phyloP scores from a whole-genome alignment of 2,888 invertebrate genomes.

The Calameuta idolon region DNA sequence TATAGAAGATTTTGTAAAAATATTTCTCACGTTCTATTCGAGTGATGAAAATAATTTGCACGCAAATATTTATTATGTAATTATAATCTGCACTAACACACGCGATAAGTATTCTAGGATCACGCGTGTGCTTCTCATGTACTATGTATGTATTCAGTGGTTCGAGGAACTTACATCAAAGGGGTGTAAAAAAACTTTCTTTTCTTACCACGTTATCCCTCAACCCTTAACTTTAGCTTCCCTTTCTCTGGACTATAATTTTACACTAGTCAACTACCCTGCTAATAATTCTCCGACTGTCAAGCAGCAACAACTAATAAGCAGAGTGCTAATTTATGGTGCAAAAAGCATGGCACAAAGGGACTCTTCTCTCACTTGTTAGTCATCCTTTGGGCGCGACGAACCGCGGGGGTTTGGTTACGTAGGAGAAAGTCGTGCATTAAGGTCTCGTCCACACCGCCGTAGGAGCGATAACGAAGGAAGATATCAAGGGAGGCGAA shows the following conservation, averaged over 20 bases:
- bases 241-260: background rate
- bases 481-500: background rate
- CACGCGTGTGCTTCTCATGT: too few relatives aligned
- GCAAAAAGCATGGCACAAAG: constrained; percentile 37
- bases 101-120: too few relatives aligned
- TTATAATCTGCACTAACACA: too few relatives aligned
- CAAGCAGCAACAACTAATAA: constrained; percentile 41
- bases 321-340: constrained; percentile 46
- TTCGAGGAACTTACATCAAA: too few relatives aligned
- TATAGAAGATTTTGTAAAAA: too few relatives aligned
- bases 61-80: too few relatives aligned
- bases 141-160: too few relatives aligned
- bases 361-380: constrained; percentile 25
- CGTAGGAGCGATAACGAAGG: background rate
- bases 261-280: background rate
- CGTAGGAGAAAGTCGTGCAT: constrained; percentile 9
- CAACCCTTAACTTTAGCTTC: too few relatives aligned
- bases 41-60: too few relatives aligned
- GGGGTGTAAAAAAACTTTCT: too few relatives aligned
- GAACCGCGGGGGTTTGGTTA: background rate
- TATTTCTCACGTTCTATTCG: too few relatives aligned
- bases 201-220: too few relatives aligned
- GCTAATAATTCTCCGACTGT: constrained; percentile 25
- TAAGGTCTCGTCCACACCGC: constrained; percentile 24
- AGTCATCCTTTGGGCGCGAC: constrained; percentile 22